Percentiles rank a stretch among this genome's conserved stretches.
Evolutionary conservation across 2,113 vertebrate species (phyloP).

Genomic region (Speoplatyrhinus poulsoni): DNA sequence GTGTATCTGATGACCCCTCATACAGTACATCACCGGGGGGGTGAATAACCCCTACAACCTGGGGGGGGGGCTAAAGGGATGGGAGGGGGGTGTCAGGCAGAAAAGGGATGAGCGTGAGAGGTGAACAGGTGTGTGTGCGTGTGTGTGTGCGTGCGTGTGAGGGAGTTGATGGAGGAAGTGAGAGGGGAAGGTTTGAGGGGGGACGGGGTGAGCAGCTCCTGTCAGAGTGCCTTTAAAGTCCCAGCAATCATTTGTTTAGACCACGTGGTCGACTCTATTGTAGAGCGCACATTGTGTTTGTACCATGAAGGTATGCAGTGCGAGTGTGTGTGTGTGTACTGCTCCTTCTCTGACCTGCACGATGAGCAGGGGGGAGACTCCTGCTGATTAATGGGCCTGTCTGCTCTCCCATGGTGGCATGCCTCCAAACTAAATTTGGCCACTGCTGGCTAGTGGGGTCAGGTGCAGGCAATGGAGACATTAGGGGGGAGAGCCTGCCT

Average conservation of each 20-base stretch:
- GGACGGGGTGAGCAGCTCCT: conserved; percentile 21
- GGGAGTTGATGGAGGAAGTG: conserved; percentile 55
- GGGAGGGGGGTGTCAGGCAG: conserved; percentile 39
- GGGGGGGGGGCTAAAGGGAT: conserved; percentile 46
- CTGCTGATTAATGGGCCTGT: conserved; percentile 77
- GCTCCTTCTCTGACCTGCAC: conserved; percentile 69
- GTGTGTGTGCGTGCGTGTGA: not conserved
- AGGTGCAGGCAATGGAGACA: conserved; percentile 75
- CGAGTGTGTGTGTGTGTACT: conserved; percentile 31
- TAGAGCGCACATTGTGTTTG: conserved; percentile 21
- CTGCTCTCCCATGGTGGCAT: conserved; percentile 71
- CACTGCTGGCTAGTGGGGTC: conserved; percentile 70
- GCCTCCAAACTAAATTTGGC: conserved; percentile 79
- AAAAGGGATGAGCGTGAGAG: conserved; percentile 36
- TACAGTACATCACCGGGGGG: conserved; percentile 30
- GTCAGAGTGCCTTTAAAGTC: conserved; percentile 53
- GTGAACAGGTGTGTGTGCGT: conserved; percentile 15
- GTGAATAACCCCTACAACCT: conserved; percentile 48
- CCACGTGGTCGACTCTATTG: conserved; percentile 15
- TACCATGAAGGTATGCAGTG: conserved; percentile 5
- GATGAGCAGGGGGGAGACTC: conserved; percentile 67
- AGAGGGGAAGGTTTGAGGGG: conserved; percentile 33
- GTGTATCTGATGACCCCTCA: conserved; percentile 10
- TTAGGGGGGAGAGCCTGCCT: conserved; percentile 65
- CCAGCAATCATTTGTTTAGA: conserved; percentile 58